Conservation (phyloP, 2,113 vertebrate species). For the Sprattus sprattus region DNA sequence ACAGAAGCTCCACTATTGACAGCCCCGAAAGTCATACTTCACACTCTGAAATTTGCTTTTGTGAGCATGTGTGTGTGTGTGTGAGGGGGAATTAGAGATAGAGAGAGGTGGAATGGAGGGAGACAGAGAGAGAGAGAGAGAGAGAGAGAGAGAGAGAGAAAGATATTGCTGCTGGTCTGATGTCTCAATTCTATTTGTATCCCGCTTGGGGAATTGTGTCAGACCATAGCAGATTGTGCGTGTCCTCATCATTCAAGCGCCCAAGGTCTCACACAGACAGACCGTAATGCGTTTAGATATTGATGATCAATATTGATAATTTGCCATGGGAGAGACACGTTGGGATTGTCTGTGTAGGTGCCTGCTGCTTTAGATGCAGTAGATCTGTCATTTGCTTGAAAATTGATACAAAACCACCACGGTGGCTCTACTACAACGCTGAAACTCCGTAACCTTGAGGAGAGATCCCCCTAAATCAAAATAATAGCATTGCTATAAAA, state of each 20-base stretch:
- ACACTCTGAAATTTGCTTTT: conserved; percentile 14
- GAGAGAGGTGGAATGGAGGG: background rate
- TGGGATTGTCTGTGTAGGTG: conserved; percentile 29
- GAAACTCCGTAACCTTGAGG: conserved; percentile 64
- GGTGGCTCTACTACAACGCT: conserved; percentile 45
- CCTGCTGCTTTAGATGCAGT: background rate
- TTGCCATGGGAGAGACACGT: conserved; percentile 39
- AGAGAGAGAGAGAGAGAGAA: background rate
- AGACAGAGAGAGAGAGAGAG: background rate
- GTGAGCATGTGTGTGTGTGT: background rate
- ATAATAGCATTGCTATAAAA: conserved; percentile 21
- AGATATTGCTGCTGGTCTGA: conserved; percentile 23
- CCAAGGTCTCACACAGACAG: conserved; percentile 61
- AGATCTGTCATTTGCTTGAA: conserved; percentile 4
- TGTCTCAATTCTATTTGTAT: conserved; percentile 48
- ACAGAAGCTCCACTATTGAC: conserved; percentile 56
- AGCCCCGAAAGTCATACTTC: conserved; percentile 26
- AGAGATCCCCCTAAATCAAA: conserved; percentile 53
- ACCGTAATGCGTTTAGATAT: conserved; percentile 65
- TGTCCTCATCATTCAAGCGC: conserved; percentile 64
- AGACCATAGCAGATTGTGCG: conserved; percentile 47
- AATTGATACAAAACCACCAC: conserved; percentile 17
- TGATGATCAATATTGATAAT: conserved; percentile 63
- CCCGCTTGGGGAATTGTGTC: conserved; percentile 53
- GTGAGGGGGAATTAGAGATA: background rate